Evolutionary conservation across 1,140 invertebrate species (phyloP).

Genomic region (Rhyzopertha dominica): DNA sequence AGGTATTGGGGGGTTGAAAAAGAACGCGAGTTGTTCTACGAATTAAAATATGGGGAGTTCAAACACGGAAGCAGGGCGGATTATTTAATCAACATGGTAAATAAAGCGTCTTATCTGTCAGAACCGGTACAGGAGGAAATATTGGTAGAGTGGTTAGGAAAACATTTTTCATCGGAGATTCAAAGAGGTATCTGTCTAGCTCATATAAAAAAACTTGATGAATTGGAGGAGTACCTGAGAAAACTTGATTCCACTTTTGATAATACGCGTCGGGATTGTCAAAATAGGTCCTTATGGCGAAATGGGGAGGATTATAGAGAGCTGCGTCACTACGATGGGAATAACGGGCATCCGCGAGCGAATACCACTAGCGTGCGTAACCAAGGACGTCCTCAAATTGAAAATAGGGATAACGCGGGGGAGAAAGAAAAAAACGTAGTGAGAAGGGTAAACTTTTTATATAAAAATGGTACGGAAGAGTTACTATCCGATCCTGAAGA

Average conservation of each 20-base stretch:
- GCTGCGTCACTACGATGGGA: too few relatives aligned
- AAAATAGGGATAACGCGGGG: too few relatives aligned
- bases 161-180: conserved; percentile 3
- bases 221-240: not conserved
- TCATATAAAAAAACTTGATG: not conserved
- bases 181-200: not conserved
- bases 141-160: conserved; percentile 8
- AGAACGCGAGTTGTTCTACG: conserved; percentile 3
- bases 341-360: too few relatives aligned
- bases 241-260: too few relatives aligned
- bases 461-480: conserved; percentile 2
- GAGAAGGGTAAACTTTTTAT: conserved; percentile 1
- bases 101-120: conserved; percentile 4
- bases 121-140: conserved; percentile 10
- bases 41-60: conserved; percentile 5
- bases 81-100: conserved; percentile 9
- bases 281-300: too few relatives aligned
- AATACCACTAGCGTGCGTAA: too few relatives aligned
- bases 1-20: conserved; percentile 7
- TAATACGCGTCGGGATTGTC: too few relatives aligned
- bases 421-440: too few relatives aligned
- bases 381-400: too few relatives aligned
- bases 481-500: not conserved
- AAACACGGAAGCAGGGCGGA: conserved; percentile 7
- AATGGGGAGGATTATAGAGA: too few relatives aligned